Evolutionary conservation across 2,113 vertebrate species (phyloP), one percentile per base, ranked within the genome.

Genomic region (Cyanocitta stelleri): DNA sequence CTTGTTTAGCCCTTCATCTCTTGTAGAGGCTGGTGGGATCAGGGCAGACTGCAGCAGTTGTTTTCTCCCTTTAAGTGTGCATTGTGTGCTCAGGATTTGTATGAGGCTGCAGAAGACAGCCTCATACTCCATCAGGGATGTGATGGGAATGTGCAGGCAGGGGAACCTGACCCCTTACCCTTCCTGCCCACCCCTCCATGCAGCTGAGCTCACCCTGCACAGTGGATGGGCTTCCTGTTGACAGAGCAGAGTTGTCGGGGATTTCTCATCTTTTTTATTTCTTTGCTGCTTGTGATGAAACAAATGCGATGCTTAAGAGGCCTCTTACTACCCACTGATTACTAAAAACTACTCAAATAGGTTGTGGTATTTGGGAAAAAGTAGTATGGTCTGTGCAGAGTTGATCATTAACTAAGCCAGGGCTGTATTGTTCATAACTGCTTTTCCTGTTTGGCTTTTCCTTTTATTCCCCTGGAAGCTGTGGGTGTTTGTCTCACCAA

Each of bases 401-500:
- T 49, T 93, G 92, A 96, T 96, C 88, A 96, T 96, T 97, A 96
- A 96, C 93, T 49, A 35, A 84, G 37, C 32, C n/a, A 13, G 56
- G 56, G 61, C 64, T 87, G 76, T 69, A 77, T 94, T 94, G 83
- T 90, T 94, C 93, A 46, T 81, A 71, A 93, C 69, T 90, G 9
- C 92, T 86, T 95, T 96, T 97, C 96, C 95, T 96, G 95, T 94
- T 95, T 76, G 90, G 69, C 73, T 95, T 94, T 96, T 96, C 85
- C 77, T 87, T 96, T 72, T 84, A 85, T 95, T 95, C 80, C 83
- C 30, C 62, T 82, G 92, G 86, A 95, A 94, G 90, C 92, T 71
- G 7, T n/a, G 90, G 22, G 48, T 61, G 44, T 96, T 96, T 93
- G 73, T 90, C 85, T 95, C 80, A 64, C 96, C 8, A 1, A 64